A percentile compares a stretch with the other conserved stretches of the same genome.
Conservation (phyloP, 2,888 invertebrate genomes). For the Mimachlamys varia region DNA sequence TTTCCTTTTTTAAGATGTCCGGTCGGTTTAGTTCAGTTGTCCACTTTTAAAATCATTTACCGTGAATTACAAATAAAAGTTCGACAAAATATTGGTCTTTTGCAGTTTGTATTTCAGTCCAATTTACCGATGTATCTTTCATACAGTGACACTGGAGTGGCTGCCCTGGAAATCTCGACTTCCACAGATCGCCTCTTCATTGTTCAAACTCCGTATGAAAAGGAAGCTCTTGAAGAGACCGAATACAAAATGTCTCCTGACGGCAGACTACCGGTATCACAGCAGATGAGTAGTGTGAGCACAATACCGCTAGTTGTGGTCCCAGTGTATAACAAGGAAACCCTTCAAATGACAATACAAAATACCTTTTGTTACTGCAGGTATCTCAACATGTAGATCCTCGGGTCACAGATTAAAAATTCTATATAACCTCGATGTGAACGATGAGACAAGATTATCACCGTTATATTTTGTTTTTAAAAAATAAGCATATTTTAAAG, state of each 20-base stretch:
- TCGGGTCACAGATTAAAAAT: neutral
- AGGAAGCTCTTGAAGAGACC: neutral
- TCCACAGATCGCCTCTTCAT: neutral
- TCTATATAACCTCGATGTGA: neutral
- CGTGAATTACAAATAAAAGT: constrained; percentile 1
- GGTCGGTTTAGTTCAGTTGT: neutral
- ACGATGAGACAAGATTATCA: neutral
- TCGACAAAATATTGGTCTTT: constrained; percentile 20
- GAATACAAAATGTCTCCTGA: neutral
- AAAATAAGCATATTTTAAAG: neutral
- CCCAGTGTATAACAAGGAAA: neutral
- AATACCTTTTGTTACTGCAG: neutral
- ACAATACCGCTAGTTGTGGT: neutral
- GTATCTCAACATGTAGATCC: neutral
- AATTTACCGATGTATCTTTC: neutral
- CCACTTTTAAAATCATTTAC: neutral
- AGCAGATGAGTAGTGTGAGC: neutral
- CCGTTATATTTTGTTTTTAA: neutral
- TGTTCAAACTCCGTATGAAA: neutral
- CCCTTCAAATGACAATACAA: neutral
- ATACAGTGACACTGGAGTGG: constrained; percentile 1
- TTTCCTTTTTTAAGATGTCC: neutral
- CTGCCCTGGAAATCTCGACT: neutral
- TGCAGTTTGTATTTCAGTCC: neutral
- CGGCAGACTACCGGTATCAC: constrained; percentile 20